Conservation (phyloP, 2,888 invertebrate genomes). For the Limnephilus lunatus region DNA sequence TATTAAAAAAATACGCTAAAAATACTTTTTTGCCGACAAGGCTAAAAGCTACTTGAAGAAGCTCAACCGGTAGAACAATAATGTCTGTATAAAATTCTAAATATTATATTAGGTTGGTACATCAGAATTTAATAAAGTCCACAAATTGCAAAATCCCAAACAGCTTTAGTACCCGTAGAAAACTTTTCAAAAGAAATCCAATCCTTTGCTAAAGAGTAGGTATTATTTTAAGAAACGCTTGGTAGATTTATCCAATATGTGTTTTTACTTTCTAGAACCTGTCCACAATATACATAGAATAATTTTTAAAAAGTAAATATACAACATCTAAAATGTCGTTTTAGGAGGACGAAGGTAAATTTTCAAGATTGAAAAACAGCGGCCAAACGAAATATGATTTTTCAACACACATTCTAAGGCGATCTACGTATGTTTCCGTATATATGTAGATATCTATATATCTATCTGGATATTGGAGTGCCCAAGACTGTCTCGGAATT, state of each 20-base stretch:
- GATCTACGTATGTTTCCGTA: background rate
- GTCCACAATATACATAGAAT: background rate
- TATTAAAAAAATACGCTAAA: no score
- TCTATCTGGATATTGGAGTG: background rate
- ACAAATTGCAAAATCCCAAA: background rate
- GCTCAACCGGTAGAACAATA: no score
- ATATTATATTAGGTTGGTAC: background rate
- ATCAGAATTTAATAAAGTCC: background rate
- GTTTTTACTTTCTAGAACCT: background rate
- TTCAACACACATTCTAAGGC: background rate
- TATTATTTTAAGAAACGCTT: background rate
- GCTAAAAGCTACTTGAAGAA: no score
- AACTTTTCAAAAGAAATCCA: background rate
- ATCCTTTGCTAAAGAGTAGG: background rate
- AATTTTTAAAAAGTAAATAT: background rate
- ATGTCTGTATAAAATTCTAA: background rate
- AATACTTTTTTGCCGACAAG: no score
- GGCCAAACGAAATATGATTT: constrained; percentile 22
- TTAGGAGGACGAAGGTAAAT: background rate
- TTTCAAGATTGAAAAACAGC: background rate
- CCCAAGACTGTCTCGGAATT: background rate
- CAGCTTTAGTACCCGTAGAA: background rate
- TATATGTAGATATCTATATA: background rate
- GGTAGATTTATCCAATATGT: background rate
- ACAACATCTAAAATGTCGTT: no score